Percentiles rank a stretch among this genome's conserved stretches.
Conservation (phyloP, 2,113 vertebrate genomes). For the Camelus bactrianus region DNA sequence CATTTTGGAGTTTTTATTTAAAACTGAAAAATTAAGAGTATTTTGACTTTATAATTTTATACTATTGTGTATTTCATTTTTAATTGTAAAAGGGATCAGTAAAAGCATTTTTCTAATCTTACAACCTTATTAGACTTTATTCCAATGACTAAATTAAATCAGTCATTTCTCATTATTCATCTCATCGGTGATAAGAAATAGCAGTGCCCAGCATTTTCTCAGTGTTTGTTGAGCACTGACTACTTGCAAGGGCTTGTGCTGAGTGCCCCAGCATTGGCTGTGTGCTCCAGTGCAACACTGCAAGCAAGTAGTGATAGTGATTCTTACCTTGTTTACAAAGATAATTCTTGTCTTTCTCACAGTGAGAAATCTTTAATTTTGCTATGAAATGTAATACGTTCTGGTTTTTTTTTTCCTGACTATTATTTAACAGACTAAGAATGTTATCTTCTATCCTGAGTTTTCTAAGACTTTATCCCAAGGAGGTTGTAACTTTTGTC, state of each 20-base stretch:
- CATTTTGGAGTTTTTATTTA: constrained; percentile 7
- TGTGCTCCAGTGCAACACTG: background rate
- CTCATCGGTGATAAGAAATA: background rate
- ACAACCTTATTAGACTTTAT: background rate
- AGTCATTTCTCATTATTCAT: background rate
- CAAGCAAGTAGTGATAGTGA: background rate
- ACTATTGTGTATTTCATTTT: background rate
- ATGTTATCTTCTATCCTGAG: background rate
- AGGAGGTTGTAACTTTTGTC: background rate
- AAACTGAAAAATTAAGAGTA: background rate
- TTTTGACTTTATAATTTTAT: background rate
- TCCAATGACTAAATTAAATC: background rate
- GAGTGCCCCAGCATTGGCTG: fast-evolving
- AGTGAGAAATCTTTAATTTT: background rate
- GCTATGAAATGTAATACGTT: background rate
- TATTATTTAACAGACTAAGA: background rate
- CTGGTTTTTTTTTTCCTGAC: background rate
- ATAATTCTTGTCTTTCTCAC: no score
- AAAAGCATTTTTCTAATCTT: background rate
- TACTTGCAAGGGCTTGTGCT: background rate
- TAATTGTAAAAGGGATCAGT: background rate
- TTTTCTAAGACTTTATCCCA: background rate
- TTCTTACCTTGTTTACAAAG: background rate
- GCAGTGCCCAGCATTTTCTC: background rate
- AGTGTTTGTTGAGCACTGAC: background rate